These are phyloP conservation scores for Danaus plexippus DNA, from an alignment of 1,140 invertebrate species.

Conservation along the genomic window DNA sequence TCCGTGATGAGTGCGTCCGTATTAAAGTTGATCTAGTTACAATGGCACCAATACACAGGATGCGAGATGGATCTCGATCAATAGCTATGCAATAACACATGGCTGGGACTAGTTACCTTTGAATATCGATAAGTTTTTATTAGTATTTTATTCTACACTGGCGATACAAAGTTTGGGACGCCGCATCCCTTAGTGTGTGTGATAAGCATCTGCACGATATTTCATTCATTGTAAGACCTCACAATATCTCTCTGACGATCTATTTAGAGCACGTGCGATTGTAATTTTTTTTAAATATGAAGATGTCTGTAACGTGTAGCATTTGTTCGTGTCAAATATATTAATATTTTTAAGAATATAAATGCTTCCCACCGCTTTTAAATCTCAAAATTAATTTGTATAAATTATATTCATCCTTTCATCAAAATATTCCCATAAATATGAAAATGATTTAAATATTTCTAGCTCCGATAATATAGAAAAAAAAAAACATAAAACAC, in stretches of 20 bases:
- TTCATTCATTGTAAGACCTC: constrained; percentile 32
- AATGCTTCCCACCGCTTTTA: too few relatives aligned
- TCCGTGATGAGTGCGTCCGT: constrained; percentile 31
- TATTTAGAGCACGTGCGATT: constrained; percentile 37
- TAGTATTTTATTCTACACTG: constrained; percentile 15
- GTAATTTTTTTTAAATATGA: constrained; percentile 17
- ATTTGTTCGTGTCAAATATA: constrained; percentile 27
- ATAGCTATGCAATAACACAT: constrained; percentile 5
- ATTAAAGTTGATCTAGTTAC: constrained; percentile 16
- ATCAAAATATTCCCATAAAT: too few relatives aligned
- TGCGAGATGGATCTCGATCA: constrained; percentile 10
- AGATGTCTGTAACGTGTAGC: constrained; percentile 14
- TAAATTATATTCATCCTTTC: too few relatives aligned
- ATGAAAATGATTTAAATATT: too few relatives aligned
- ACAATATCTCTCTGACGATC: constrained; percentile 22
- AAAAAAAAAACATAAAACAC: too few relatives aligned
- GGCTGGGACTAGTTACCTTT: constrained; percentile 6
- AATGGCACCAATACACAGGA: constrained; percentile 15
- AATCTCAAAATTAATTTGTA: too few relatives aligned
- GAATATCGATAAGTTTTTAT: constrained; percentile 17
- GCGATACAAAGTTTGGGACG: constrained; percentile 25
- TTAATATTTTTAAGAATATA: too few relatives aligned
- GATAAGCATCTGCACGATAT: constrained; percentile 27
- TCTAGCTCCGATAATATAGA: too few relatives aligned
- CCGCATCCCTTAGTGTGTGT: constrained; percentile 25